Conservation (phyloP, 2,797 vertebrate genomes). For the Gymnopithys bicolor region DNA sequence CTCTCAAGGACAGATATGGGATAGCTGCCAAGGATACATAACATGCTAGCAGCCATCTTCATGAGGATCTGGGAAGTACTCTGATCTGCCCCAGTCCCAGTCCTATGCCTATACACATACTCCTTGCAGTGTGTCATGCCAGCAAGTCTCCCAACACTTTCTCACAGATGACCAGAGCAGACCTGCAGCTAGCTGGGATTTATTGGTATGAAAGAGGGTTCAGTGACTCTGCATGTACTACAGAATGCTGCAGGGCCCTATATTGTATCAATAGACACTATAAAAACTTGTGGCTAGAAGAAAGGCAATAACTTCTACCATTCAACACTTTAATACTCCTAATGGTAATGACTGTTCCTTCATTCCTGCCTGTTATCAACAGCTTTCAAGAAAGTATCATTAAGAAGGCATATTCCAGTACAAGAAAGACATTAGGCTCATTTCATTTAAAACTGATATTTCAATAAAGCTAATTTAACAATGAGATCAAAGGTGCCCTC, state of each 20-base stretch:
- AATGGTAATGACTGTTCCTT: neutral
- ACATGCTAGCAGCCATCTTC: neutral
- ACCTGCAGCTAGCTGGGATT: neutral
- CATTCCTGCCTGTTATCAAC: neutral
- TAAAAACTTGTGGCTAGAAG: neutral
- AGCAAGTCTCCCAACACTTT: neutral
- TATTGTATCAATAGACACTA: neutral
- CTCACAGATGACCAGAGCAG: neutral
- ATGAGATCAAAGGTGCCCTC: neutral
- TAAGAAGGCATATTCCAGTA: neutral
- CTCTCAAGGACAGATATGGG: neutral
- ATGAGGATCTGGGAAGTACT: neutral
- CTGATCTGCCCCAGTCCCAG: neutral
- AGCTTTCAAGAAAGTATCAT: constrained; percentile 18
- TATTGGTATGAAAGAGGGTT: neutral
- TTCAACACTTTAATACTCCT: neutral
- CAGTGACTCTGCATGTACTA: neutral
- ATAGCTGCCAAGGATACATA: neutral
- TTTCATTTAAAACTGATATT: neutral
- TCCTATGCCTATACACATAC: neutral
- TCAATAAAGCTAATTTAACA: neutral
- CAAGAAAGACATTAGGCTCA: neutral
- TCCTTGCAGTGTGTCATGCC: neutral
- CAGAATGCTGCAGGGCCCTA: neutral
- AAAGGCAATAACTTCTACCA: neutral